Base-by-base conservation (phyloP, 2,797 vertebrate genomes). In the Acrocephalus scirpaceus region DNA sequence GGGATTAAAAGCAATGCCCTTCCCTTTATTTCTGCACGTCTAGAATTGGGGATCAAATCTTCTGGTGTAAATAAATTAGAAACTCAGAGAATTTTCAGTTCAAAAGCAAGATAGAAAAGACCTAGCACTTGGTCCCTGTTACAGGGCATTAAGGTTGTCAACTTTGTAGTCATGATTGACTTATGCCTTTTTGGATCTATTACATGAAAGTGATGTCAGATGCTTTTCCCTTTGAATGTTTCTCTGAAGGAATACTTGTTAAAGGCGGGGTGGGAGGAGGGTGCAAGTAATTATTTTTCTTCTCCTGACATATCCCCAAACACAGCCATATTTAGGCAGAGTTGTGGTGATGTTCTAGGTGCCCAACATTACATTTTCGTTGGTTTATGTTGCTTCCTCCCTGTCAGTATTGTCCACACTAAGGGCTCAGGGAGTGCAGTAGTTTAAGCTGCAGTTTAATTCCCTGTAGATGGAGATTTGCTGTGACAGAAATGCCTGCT, bases 401-500 rank as follows among this genome's bases (percentile, higher is more conserved):
- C 60, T 51, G 19, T 44, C 71, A n/a, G 44, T 47, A 67, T 64
- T 50, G 91, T 78, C 79, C 93, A 47, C 66, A 20, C 38, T 51
- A 56, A 22, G n/a, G 67, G 77, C 53, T 94, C 84, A 32, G 84
- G 86, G 74, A 95, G 87, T 85, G 38, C 22, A 15, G 69, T 27
- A 79, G 70, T 45, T 61, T 50, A 70, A 86, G 72, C 74, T 88
- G 93, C 86, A 23, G 9, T 71, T 56, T 94, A 90, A 91, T 88
- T 80, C 80, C 78, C 73, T 48, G 90, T 92, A 95, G 95, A 96
- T 89, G 93, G 34, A 93, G 58, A 25, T 47, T 48, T 21, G 61
- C 84, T 86, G 78, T 95, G 94, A 96, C 95, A 96, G 96, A 81
- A 94, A 79, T 32, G 91, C 86, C 86, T 96, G 95, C 94, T 79